Base-by-base conservation (phyloP, 1,140 invertebrate genomes). In the Hyphantria cunea region DNA sequence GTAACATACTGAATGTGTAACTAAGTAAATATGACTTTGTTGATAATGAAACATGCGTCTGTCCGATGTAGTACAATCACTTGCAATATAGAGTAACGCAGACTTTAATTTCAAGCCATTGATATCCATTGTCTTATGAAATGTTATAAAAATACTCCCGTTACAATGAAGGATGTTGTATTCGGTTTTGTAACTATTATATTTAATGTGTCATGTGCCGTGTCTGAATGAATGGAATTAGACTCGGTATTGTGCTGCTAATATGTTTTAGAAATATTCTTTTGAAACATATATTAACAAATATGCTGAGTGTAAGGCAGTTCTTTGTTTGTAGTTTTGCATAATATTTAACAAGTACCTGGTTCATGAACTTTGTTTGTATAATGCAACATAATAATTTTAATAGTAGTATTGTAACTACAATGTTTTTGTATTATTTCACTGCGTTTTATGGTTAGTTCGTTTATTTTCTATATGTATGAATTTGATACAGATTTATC, bases 231-330 rank as follows among this genome's bases (percentile, higher is more conserved):
- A 25, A 25, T 25, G 17, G 51, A 64, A 55, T 50, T 49, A 64
- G 52, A 42, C 32, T 10, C 45, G 17, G 39, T 33, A 56, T 56
- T 47, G 62, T 64, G 17, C 47, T 41, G 50, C 17, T 63, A 39
- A 58, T 31, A 25, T 1, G 17, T 25, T 3, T 14, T 32, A 58
- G 44, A 55, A 13, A 15, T 25, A 45, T 55, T 58, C 54, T 58
- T n/a, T 58, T 47, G 54, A 58, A 58, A 58, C 37, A 47, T 58
- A 58, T 58, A 58, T 58, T 34, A 58, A 37, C 54, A 58, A 58
- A 58, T 44, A 58, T 41, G n/a, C n/a, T 48, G 39, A 42, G 8
- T 54, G 42, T 7, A 47, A 47, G 12, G 54, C 32, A 13, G 33
- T 8, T 48, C 44, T 58, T 58, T 58, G 54, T 58, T 58, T 11